Base-by-base conservation (phyloP, 1,140 invertebrate genomes). In the Aplysia californica region DNA sequence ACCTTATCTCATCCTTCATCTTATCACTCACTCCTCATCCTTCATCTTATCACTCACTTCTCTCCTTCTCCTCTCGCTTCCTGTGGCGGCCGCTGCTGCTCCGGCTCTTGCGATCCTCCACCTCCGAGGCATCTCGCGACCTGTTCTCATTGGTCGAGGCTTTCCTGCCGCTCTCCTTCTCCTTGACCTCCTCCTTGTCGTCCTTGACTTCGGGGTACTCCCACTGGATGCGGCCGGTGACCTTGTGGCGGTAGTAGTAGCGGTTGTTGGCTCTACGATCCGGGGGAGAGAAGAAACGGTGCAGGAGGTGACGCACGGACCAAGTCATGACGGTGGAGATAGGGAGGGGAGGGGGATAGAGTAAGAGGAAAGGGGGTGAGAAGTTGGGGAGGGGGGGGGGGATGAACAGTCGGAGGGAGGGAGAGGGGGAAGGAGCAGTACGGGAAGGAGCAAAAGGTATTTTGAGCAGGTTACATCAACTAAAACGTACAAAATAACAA, bases 171-270 rank as follows among this genome's bases (percentile, higher is more conserved):
- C 33, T 64, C 6, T 50, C 29, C n/a, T 58, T 23, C 56, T 35
- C 31, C 69, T 78, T 74, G n/a, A 41, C 72, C 20, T 75, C 55
- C 21, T 50, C 55, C 56, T 64, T 39, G 56, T 39, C 41, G 71
- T 79, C 44, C 55, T 75, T 75, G 67, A 71, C 73, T 23, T 92
- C 91, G 1, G 94, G 94, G 88, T 93, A 94, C 73, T 93, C 93
- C 93, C 93, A 94, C 82, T 93, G 93, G 35, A 91, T 91, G 38
- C 91, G 91, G 15, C 92, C 92, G 33, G 90, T 92, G 44, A 81
- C 83, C 71, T 90, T 85, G 86, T 94, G 93, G 82, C 91, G 91
- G 89, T 94, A 94, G 90, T 91, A 93, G 89, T 94, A 94, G 76
- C 93, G 91, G 87, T 93, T 94, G 91, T 72, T 72, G n/a, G 55